Percentiles rank a stretch among this genome's conserved stretches.
These are phyloP conservation scores for Ceratina calcarata DNA, from an alignment of 1,140 invertebrate genomes.

Conservation along the genomic window DNA sequence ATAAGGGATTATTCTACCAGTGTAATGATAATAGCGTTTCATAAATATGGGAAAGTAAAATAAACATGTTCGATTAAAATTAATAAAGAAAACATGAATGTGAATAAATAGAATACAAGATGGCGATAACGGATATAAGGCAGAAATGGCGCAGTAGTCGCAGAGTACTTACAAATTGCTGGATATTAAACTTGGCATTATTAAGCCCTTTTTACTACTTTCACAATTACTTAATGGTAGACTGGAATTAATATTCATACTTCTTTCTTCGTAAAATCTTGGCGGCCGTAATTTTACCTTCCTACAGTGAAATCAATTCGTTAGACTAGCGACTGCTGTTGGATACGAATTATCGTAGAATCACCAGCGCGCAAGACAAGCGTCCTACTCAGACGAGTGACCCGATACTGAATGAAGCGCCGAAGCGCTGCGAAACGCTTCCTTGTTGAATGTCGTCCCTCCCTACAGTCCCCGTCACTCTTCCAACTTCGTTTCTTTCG, in stretches of 20 bases:
- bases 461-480: too few relatives aligned
- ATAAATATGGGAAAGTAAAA: too few relatives aligned
- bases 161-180: constrained; percentile 78
- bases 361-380: not conserved
- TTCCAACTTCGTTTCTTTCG: not conserved
- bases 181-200: constrained; percentile 80
- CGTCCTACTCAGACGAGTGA: constrained; percentile 13
- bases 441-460: not conserved
- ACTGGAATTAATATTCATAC: constrained; percentile 79
- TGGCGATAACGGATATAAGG: constrained; percentile 58
- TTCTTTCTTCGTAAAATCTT: constrained; percentile 78
- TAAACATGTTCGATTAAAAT: not conserved
- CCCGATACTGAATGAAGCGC: constrained; percentile 36
- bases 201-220: constrained; percentile 78
- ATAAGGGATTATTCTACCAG: not conserved
- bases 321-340: constrained; percentile 49
- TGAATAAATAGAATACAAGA: constrained; percentile 54
- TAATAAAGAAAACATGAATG: constrained; percentile 14
- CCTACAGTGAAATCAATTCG: constrained; percentile 44
- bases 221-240: constrained; percentile 79
- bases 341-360: constrained; percentile 19
- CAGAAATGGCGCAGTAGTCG: constrained; percentile 66
- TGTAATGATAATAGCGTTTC: too few relatives aligned
- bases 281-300: constrained; percentile 63
- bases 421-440: not conserved